phyloP scores from a whole-genome alignment of 2,113 vertebrate species.

The Sebastes schlegelii region DNA sequence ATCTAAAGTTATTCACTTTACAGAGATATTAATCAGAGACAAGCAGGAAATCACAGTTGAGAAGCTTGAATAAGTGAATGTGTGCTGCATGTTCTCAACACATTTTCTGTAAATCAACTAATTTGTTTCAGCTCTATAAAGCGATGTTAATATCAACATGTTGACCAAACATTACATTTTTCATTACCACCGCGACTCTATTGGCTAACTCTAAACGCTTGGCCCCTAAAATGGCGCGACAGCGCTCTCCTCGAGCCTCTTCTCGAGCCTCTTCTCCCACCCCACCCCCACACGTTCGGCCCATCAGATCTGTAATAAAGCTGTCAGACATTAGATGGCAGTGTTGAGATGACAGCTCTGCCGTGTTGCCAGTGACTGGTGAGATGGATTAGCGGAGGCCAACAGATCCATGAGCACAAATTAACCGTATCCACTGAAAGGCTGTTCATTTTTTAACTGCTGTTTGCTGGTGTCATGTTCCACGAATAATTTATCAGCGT shows the following conservation, averaged over 20 bases:
- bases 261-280: background rate
- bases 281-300: background rate
- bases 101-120: background rate
- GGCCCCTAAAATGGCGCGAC: conserved; percentile 12
- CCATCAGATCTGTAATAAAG: conserved; percentile 60
- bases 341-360: conserved; percentile 64
- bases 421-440: conserved; percentile 62
- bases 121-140: background rate
- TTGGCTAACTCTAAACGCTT: background rate
- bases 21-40: background rate
- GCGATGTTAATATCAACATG: background rate
- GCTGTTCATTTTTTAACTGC: conserved; percentile 52
- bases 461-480: conserved; percentile 55
- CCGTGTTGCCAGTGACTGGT: conserved; percentile 23
- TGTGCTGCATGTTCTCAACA: background rate
- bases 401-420: conserved; percentile 65
- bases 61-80: background rate
- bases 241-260: background rate
- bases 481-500: conserved; percentile 63
- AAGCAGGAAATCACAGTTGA: background rate
- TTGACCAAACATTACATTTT: background rate
- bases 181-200: background rate
- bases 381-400: conserved; percentile 62
- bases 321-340: conserved; percentile 81
- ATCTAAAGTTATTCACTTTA: background rate